Base-by-base conservation (phyloP, 2,113 vertebrate species). In the Platysternon megacephalum region DNA sequence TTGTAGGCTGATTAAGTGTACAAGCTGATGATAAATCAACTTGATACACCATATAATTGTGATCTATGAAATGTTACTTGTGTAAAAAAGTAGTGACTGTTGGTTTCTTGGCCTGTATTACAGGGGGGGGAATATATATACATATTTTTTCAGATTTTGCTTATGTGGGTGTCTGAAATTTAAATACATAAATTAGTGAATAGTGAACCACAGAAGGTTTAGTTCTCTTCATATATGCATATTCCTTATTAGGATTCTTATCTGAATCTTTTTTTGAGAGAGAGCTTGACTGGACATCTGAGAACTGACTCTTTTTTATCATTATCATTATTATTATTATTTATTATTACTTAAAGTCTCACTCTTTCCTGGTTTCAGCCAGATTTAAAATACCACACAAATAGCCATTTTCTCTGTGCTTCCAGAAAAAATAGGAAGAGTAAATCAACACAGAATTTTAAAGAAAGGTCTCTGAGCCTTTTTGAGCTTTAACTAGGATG, bases 11-110 rank as follows among this genome's bases (percentile, higher is more conserved):
- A 79, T 96, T 97, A 74, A 87, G 46, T 93, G 8, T 93, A 88
- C 87, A 91, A 35, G 97, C 94, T 74, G 80, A 42, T 82, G 61
- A 92, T 95, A 96, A 91, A 90, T 96, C 95, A 95, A 84, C n/a
- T 22, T 82, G 89, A 93, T 87, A 94, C 22, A 28, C 89, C 80
- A 91, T 93, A 88, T 78, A 95, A 24, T 97, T 95, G 19, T 95
- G 97, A 86, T 97, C 95, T 97, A 93, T 97, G 86, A 91, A 95
- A 28, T 96, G 86, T 90, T 95, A 88, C 5, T 82, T 96, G 87
- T 90, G 96, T 96, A 93, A 95, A 85, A 93, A 93, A 79, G 44
- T 92, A 14, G 2, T 6, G 91, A 93, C 61, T 94, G 13, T 88
- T 92, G 85, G 29, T 88, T 94, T 96, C 87, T 94, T 95, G 24